Conservation (phyloP, 1,140 invertebrate genomes). For the Euglossa dilemma region DNA sequence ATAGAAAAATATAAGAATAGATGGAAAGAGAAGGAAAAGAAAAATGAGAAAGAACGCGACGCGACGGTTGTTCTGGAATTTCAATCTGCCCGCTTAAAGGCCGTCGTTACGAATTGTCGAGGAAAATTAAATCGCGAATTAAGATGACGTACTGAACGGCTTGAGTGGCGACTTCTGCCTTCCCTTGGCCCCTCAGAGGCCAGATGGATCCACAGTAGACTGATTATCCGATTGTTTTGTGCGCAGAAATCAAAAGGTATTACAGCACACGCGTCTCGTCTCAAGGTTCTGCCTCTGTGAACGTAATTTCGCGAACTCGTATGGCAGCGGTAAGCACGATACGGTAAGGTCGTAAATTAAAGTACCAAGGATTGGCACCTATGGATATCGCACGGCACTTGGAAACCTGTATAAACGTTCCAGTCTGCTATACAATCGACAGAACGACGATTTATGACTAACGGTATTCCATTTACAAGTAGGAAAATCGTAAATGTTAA, state of each 20-base stretch:
- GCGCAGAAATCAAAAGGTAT: conserved; percentile 12
- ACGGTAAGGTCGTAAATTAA: background rate
- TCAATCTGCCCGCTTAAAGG: no score
- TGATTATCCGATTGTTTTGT: conserved; percentile 16
- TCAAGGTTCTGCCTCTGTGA: background rate
- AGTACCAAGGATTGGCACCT: background rate
- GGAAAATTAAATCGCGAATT: background rate
- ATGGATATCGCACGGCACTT: background rate
- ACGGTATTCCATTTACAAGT: no score
- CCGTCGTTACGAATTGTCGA: background rate
- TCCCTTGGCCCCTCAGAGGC: background rate
- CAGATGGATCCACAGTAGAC: background rate
- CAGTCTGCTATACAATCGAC: no score
- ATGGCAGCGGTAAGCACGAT: background rate
- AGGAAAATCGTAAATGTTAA: no score
- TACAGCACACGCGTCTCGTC: background rate
- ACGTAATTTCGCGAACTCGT: background rate
- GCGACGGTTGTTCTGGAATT: background rate
- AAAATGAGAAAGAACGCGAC: no score
- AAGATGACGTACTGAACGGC: background rate
- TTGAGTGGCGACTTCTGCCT: background rate
- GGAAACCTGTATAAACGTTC: no score
- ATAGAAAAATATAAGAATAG: background rate
- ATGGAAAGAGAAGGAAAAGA: rapidly evolving
- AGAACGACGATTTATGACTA: background rate